phyloP scores from a whole-genome alignment of 2,797 vertebrate genomes.

The Picus viridis region DNA sequence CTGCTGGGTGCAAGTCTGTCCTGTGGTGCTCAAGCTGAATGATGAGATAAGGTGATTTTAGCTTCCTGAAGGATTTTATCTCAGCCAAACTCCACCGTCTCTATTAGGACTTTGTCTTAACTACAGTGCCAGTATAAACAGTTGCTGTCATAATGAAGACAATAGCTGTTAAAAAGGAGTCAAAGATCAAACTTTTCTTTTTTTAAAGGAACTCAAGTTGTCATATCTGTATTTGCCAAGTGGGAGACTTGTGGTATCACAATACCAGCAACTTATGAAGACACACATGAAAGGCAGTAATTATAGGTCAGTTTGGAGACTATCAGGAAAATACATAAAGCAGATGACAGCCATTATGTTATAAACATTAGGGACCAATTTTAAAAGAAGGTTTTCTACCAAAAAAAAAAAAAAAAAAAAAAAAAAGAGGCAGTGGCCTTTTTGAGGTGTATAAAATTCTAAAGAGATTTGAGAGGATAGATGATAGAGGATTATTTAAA shows the following conservation, averaged over 20 bases:
- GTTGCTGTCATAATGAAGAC: background rate
- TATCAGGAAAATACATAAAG: background rate
- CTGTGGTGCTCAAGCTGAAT: slow-evolving; percentile 5
- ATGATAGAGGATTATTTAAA: slow-evolving; percentile 27
- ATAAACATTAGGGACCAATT: background rate
- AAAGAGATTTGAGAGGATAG: background rate
- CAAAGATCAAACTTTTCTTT: background rate
- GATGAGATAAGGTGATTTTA: slow-evolving; percentile 43
- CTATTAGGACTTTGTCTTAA: slow-evolving; percentile 2
- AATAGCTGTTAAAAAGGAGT: slow-evolving; percentile 41
- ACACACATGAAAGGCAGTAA: background rate
- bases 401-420: background rate
- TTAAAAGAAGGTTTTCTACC: background rate
- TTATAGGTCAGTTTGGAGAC: slow-evolving; percentile 1
- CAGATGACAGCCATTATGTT: background rate
- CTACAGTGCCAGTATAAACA: slow-evolving; percentile 15
- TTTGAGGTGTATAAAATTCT: background rate
- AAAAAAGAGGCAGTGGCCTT: background rate
- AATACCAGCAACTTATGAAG: background rate
- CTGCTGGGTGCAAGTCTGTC: background rate
- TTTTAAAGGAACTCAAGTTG: background rate
- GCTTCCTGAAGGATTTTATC: slow-evolving; percentile 48
- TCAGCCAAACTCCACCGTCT: background rate
- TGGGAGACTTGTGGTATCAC: background rate
- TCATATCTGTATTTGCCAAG: background rate